Base-by-base conservation (phyloP, 2,797 vertebrate genomes). In the Etheostoma nigrum region DNA sequence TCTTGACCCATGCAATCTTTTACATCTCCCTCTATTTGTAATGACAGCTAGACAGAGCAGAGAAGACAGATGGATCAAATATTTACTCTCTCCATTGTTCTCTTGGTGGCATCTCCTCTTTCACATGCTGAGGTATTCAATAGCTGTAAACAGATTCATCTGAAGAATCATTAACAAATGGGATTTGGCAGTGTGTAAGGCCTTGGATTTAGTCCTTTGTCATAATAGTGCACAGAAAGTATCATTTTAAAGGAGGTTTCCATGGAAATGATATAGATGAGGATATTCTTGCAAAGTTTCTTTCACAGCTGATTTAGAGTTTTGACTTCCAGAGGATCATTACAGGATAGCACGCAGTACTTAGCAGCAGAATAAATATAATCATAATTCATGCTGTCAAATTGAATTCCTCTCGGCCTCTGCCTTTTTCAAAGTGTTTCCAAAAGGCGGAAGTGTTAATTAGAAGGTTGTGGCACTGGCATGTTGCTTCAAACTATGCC, bases 41-140 rank as follows among this genome's bases (percentile, higher is more conserved):
- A 83, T 91, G 92, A 94, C 94, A 93, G 89, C 87, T 85, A 88
- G 90, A 92, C 90, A 90, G 87, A 91, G 92, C 82, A 73, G 78
- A 93, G 90, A 79, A 79, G 89, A 91, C 89, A 93, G 90, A 91
- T 78, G 70, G 87, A 81, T 87, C 90, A 94, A 95, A 95, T 95
- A 94, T 95, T 95, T 95, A 94, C 90, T 89, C 81, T 80, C 48
- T 13, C 84, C 86, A 95, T 95, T 95, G 93, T 94, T 94, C 86
- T 91, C 69, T 6, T 16, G 58, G 82, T 91, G 84, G 83, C 77
- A 81, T 87, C 68, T 83, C 83, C 77, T 77, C 69, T 65, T 86
- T 90, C 89, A 74, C 89, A 84, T 83, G 70, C 82, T 60, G 88
- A 83, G 81, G 65, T 79, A 81, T 86, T 83, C 79, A 72, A 73